Evolutionary conservation across 1,140 invertebrate species (phyloP).

Genomic region (Pristionchus pacificus): DNA sequence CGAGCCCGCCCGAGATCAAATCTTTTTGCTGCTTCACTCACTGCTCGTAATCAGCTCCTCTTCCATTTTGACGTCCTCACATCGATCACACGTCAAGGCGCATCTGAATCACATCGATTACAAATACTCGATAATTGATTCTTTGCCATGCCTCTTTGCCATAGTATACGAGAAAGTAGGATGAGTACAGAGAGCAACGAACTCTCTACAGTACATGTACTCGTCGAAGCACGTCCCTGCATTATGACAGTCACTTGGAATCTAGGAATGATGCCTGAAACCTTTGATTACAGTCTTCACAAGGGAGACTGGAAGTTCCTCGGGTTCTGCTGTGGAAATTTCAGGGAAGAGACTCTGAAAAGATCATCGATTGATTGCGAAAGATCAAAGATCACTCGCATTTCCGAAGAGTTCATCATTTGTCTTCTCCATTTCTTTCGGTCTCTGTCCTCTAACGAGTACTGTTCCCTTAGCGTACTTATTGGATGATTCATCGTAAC

Average conservation of each 20-base stretch:
- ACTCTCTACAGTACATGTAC: not conserved
- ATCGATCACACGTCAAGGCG: no score
- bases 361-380: not conserved
- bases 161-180: not conserved
- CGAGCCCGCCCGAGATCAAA: conserved; percentile 42
- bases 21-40: no score
- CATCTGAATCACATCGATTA: no score
- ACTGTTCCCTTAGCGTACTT: not conserved
- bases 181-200: not conserved
- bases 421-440: not conserved
- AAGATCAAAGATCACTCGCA: not conserved
- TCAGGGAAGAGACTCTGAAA: not conserved
- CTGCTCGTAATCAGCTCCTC: no score
- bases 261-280: no score
- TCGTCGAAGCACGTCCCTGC: not conserved
- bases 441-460: not conserved
- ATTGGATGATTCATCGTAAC: no score
- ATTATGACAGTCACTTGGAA: not conserved
- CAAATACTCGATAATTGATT: no score
- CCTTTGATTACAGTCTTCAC: not conserved
- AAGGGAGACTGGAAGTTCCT: not conserved
- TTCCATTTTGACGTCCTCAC: no score
- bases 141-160: not conserved
- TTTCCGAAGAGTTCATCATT: not conserved
- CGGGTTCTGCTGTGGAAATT: no score